Base-by-base conservation (phyloP, 2,113 vertebrate species). In the Canis aureus region DNA sequence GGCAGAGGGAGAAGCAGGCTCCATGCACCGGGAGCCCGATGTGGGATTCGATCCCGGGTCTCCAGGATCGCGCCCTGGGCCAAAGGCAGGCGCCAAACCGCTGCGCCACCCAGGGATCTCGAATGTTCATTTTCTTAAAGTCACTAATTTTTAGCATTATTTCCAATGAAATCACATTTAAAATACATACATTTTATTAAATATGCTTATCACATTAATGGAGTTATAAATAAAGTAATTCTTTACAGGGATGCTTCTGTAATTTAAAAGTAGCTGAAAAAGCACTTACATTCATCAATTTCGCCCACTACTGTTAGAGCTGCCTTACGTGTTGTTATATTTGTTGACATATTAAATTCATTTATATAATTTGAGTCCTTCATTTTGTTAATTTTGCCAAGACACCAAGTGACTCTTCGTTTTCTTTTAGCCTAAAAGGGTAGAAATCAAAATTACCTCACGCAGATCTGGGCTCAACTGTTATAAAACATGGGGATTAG, bases 401-500 rank as follows among this genome's bases (percentile, higher is more conserved):
- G 97, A 53, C 99, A 99, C 99, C 99, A 99, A 0, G 99, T 99
- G 64, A 99, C 99, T 97, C 99, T 99, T 97, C 99, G 98, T 97
- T 99, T 99, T 97, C 94, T 99, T 81, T 99, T 99, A 76, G 98
- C 89, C 99, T 99, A 98, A 71, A 97, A 93, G 93, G 23, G 11
- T 81, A 87, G 7, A 74, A 93, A 76, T 74, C 1, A 43, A 69
- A 55, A 97, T 74, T 38, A 64, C 11, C 17, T 91, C n/a, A 94
- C 11, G 2, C 0, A 89, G 79, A 91, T 38, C 29, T 32, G 16
- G 20, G 71, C 29, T 91, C 49, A 38, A 22, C 71, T 13, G 79
- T 66, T 27, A 23, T n/a, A 79, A 83, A 91, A 91, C 13, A 64
- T 76, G 17, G 16, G 19, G 86, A 92, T 11, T 35, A 84, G 5